Evolutionary conservation across 1,140 invertebrate species (phyloP).

Genomic region (Drosophila prosaltans): DNA sequence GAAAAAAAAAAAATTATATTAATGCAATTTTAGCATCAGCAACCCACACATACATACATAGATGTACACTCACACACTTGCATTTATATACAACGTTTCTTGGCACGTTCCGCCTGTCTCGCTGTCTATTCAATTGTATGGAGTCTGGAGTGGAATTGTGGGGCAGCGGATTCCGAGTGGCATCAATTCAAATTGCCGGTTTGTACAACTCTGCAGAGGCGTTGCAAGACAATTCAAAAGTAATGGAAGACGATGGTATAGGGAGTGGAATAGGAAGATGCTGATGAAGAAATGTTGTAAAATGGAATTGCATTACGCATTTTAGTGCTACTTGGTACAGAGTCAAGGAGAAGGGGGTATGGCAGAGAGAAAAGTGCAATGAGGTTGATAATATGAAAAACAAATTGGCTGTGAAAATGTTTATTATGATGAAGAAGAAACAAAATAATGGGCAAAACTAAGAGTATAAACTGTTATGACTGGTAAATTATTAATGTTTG

Average conservation of each 20-base stretch:
- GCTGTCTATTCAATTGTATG: slow-evolving; percentile 17
- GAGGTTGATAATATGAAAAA: slow-evolving; percentile 52
- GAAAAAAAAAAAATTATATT: slow-evolving; percentile 46
- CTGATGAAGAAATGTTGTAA: slow-evolving; percentile 58
- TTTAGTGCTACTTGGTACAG: slow-evolving; percentile 43
- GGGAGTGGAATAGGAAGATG: neutral
- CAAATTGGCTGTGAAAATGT: slow-evolving; percentile 57
- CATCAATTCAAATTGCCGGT: slow-evolving; percentile 60
- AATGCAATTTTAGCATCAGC: slow-evolving; percentile 70
- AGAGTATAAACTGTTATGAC: slow-evolving; percentile 44
- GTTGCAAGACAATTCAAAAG: slow-evolving; percentile 26
- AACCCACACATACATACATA: slow-evolving; percentile 29
- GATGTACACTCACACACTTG: neutral
- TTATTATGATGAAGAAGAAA: slow-evolving; percentile 27
- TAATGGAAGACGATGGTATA: slow-evolving; percentile 7
- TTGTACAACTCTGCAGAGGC: slow-evolving; percentile 18
- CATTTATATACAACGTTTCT: slow-evolving; percentile 38
- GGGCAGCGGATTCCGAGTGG: slow-evolving; percentile 29
- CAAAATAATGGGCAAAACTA: slow-evolving; percentile 20
- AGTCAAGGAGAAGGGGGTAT: neutral
- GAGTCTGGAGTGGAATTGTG: slow-evolving; percentile 22
- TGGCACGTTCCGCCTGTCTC: slow-evolving; percentile 52
- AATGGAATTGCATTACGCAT: slow-evolving; percentile 70
- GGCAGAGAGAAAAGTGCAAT: slow-evolving; percentile 17
- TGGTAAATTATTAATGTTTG: slow-evolving; percentile 9